These are phyloP conservation scores for Equus przewalskii DNA, from an alignment of 2,113 vertebrate species.

Conservation along the genomic window DNA sequence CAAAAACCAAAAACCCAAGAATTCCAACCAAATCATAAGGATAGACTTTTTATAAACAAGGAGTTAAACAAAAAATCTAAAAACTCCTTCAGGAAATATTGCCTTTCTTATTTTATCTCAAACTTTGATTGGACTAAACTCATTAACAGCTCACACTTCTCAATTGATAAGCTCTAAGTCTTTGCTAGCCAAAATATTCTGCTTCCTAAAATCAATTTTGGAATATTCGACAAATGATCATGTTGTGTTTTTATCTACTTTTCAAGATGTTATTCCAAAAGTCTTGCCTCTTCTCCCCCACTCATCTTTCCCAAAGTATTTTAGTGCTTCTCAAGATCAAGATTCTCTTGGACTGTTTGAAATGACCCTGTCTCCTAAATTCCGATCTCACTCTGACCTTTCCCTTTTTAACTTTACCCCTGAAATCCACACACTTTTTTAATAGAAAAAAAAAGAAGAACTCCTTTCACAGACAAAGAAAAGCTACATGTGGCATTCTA, in stretches of 20 bases:
- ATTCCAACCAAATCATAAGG: not conserved
- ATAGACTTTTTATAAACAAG: not conserved
- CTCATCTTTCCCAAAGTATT: not conserved
- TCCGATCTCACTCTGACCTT: constrained; percentile 47
- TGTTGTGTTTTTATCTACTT: not conserved
- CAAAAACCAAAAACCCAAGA: not conserved
- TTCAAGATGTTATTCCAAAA: not conserved
- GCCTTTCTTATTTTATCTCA: constrained; percentile 56
- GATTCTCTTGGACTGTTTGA: constrained; percentile 17
- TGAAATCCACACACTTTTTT: constrained; percentile 34
- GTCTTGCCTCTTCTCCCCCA: not conserved
- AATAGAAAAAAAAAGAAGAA: not conserved
- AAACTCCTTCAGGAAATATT: not conserved
- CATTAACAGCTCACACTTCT: constrained; percentile 55
- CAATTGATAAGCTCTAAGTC: not conserved
- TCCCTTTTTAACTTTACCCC: constrained; percentile 48
- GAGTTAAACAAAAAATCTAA: constrained; percentile 22
- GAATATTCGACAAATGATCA: not conserved
- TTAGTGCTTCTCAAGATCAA: constrained; percentile 51
- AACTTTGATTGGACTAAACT: constrained; percentile 76
- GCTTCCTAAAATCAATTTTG: constrained; percentile 69
- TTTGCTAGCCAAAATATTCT: constrained; percentile 56
- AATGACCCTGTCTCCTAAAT: constrained; percentile 66
- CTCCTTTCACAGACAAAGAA: not conserved
- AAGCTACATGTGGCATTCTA: not conserved